Percentiles rank a stretch among this genome's conserved stretches.
phyloP scores from a whole-genome alignment of 2,113 vertebrate genomes.

The Spheniscus mendiculus region DNA sequence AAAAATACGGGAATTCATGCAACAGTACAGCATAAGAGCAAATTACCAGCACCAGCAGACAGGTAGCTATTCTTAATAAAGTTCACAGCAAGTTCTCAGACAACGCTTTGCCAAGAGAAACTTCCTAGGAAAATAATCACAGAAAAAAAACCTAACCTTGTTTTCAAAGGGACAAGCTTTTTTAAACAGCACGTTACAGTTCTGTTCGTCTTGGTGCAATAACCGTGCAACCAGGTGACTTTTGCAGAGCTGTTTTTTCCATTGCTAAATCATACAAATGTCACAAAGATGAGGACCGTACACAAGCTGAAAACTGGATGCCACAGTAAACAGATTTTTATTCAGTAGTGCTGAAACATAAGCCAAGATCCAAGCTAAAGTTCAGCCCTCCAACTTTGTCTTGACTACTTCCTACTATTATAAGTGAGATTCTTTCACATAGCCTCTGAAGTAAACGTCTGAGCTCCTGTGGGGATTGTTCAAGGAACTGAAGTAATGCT shows the following conservation, averaged over 20 bases:
- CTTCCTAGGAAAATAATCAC: constrained; percentile 67
- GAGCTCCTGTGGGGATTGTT: constrained; percentile 53
- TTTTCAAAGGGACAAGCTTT: constrained; percentile 28
- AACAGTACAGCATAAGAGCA: neutral
- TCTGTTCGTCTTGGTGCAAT: neutral
- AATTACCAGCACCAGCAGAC: neutral
- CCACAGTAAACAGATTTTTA: neutral
- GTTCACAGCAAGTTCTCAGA: constrained; percentile 39
- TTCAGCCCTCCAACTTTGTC: constrained; percentile 48
- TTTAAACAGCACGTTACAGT: neutral
- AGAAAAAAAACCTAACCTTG: neutral
- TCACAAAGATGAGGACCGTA: neutral
- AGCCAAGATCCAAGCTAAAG: constrained; percentile 15
- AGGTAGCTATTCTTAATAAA: constrained; percentile 26
- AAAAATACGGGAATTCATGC: neutral
- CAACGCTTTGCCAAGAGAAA: constrained; percentile 68
- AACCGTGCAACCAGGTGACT: neutral
- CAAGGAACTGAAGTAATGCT: constrained; percentile 78
- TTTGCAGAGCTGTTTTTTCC: neutral
- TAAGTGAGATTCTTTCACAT: constrained; percentile 46
- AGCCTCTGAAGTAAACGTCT: constrained; percentile 64
- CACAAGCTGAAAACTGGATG: neutral
- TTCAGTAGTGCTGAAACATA: constrained; percentile 5
- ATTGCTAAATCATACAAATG: neutral
- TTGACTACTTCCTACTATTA: constrained; percentile 72